phyloP scores from a whole-genome alignment of 2,888 invertebrate species.

The Caenorhabditis doughertyi region DNA sequence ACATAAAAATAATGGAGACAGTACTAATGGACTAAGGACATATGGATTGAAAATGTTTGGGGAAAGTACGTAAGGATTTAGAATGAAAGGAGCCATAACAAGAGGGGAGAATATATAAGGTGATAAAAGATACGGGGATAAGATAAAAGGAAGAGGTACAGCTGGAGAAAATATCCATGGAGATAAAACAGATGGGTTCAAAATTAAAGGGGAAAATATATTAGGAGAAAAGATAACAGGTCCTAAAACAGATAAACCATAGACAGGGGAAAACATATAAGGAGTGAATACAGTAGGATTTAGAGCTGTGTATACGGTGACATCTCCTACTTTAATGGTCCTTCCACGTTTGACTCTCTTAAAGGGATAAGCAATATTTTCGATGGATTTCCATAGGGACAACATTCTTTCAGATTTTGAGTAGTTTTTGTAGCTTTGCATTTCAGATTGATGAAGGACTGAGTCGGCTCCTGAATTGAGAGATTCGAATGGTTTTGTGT shows the following conservation, averaged over 20 bases:
- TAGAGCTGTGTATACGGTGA: slow-evolving; percentile 33
- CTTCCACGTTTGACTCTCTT: slow-evolving; percentile 48
- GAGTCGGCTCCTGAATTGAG: slow-evolving; percentile 17
- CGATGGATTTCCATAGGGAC: slow-evolving; percentile 62
- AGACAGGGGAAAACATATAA: slow-evolving; percentile 67
- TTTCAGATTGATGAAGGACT: slow-evolving; percentile 42
- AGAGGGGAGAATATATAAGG: slow-evolving; percentile 68
- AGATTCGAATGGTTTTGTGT: too few species aligned
- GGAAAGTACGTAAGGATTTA: slow-evolving; percentile 66
- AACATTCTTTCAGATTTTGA: slow-evolving; percentile 37
- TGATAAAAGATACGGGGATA: slow-evolving; percentile 70
- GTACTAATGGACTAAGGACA: slow-evolving; percentile 74
- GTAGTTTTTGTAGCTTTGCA: slow-evolving; percentile 52
- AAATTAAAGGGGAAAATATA: slow-evolving; percentile 77
- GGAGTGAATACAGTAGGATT: slow-evolving; percentile 58
- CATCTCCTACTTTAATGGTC: slow-evolving; percentile 4
- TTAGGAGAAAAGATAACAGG: slow-evolving; percentile 76
- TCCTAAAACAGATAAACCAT: slow-evolving; percentile 74
- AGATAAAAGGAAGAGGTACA: slow-evolving; percentile 69
- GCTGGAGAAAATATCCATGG: slow-evolving; percentile 73
- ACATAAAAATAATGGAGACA: slow-evolving; percentile 59
- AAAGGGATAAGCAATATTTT: slow-evolving; percentile 53
- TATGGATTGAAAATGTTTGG: slow-evolving; percentile 77
- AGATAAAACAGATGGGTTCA: slow-evolving; percentile 75
- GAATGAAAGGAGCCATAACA: slow-evolving; percentile 76